Percentiles rank a stretch among this genome's conserved stretches.
phyloP scores from a whole-genome alignment of 2,888 invertebrate genomes.

The Agrochola lota region DNA sequence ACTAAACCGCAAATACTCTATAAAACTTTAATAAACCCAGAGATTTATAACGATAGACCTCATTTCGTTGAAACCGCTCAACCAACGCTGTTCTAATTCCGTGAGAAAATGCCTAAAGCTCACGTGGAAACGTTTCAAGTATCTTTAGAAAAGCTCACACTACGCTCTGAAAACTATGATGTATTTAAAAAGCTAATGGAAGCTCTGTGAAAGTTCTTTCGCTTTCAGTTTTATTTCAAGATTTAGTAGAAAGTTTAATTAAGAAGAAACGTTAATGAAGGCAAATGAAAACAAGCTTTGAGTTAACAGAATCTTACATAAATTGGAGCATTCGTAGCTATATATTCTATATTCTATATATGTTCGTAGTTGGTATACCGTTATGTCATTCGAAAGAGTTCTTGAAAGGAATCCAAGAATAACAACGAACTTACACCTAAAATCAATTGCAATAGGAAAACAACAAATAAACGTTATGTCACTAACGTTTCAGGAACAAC shows the following conservation, averaged over 20 bases:
- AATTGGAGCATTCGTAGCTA: not conserved
- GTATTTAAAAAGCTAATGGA: conserved; percentile 21
- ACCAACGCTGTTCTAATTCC: conserved; percentile 33
- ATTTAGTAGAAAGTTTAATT: not conserved
- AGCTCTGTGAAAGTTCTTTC: not conserved
- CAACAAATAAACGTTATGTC: conserved; percentile 20
- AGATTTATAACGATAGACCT: not conserved
- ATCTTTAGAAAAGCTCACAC: conserved; percentile 21
- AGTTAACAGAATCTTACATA: not conserved
- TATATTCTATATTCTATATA: too few species aligned
- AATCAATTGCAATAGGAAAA: conserved; percentile 8
- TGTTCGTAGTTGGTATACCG: too few species aligned
- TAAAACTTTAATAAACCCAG: conserved; percentile 15
- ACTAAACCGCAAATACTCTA: conserved; percentile 24
- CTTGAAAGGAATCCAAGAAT: conserved; percentile 31
- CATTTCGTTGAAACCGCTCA: conserved; percentile 23
- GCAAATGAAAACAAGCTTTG: not conserved
- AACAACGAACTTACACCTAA: not conserved
- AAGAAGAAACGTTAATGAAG: not conserved
- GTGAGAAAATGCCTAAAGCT: conserved; percentile 6
- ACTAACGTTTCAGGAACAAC: conserved; percentile 7
- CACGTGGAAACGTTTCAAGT: conserved; percentile 1
- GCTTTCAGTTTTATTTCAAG: conserved; percentile 18
- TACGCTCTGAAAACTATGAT: too few species aligned
- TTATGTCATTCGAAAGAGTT: not conserved